phyloP scores from a whole-genome alignment of 2,797 vertebrate species.

The Pseudomugil gertrudae region DNA sequence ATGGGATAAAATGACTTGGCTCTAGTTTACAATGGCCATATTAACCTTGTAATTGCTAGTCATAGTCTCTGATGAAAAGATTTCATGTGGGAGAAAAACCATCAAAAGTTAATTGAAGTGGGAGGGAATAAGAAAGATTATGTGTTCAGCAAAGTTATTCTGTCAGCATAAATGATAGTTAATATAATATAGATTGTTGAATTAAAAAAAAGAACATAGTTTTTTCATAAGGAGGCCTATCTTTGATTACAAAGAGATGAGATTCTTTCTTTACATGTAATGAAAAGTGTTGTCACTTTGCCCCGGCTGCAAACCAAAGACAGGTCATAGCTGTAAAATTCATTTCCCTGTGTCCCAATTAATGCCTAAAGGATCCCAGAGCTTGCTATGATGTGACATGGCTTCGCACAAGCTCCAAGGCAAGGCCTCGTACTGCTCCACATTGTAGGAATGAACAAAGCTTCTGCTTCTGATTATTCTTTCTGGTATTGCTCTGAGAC shows the following conservation, averaged over 20 bases:
- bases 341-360: slow-evolving; percentile 75
- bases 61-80: slow-evolving; percentile 50
- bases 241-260: slow-evolving; percentile 66
- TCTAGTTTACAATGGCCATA: slow-evolving; percentile 44
- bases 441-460: slow-evolving; percentile 63
- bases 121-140: slow-evolving; percentile 27
- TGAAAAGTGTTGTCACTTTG: slow-evolving; percentile 67
- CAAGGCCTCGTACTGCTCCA: slow-evolving; percentile 38
- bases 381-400: slow-evolving; percentile 73
- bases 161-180: slow-evolving; percentile 75
- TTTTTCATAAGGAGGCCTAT: slow-evolving; percentile 62
- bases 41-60: slow-evolving; percentile 38
- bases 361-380: slow-evolving; percentile 62
- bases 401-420: slow-evolving; percentile 57
- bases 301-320: slow-evolving; percentile 59
- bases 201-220: slow-evolving; percentile 73
- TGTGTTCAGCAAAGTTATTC: slow-evolving; percentile 62
- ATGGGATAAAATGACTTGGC: slow-evolving; percentile 30
- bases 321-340: slow-evolving; percentile 71
- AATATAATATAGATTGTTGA: slow-evolving; percentile 79
- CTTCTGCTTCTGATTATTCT: slow-evolving; percentile 59
- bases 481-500: slow-evolving; percentile 65
- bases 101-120: slow-evolving; percentile 59
- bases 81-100: slow-evolving; percentile 50
- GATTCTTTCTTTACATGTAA: slow-evolving; percentile 66